Evolutionary conservation across 37 sponge, comb jelly and placozoan species (phyloP).

Genomic region (Hexactinellida sp.): DNA sequence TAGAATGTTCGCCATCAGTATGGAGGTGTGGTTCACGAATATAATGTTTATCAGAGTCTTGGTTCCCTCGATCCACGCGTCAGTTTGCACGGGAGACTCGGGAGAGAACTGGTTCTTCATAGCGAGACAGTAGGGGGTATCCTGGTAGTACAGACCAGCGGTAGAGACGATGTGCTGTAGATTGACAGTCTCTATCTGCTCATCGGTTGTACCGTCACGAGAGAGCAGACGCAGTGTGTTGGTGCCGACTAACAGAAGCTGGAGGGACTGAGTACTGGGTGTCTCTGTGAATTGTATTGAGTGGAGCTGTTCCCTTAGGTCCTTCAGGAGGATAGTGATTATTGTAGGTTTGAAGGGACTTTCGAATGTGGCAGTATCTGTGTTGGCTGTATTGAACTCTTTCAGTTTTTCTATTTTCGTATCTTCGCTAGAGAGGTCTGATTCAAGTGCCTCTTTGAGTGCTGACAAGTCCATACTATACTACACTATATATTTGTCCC

Average conservation of each 20-base stretch:
- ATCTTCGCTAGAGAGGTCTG: not conserved
- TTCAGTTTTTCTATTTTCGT: not conserved
- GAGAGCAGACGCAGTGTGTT: not conserved
- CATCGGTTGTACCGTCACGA: not conserved
- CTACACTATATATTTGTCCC: too few species aligned
- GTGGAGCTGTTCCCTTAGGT: not conserved
- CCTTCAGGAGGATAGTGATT: not conserved
- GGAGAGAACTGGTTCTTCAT: not conserved
- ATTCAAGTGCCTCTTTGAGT: not conserved
- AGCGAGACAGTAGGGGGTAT: not conserved
- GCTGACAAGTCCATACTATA: not conserved
- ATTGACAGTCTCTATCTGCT: not conserved
- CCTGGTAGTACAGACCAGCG: not conserved
- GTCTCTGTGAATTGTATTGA: not conserved
- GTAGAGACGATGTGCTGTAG: not conserved
- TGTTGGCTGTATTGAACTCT: not conserved
- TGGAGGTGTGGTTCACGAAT: not conserved
- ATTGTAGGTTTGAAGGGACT: not conserved
- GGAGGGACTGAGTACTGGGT: not conserved
- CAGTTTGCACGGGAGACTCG: not conserved
- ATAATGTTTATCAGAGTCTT: constrained; percentile 10
- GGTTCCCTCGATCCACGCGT: not conserved
- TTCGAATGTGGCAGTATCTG: not conserved
- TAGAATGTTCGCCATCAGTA: not conserved
- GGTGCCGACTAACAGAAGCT: not conserved